Base-by-base conservation (phyloP, 2,113 vertebrate species). In the Notiomystis cincta region DNA sequence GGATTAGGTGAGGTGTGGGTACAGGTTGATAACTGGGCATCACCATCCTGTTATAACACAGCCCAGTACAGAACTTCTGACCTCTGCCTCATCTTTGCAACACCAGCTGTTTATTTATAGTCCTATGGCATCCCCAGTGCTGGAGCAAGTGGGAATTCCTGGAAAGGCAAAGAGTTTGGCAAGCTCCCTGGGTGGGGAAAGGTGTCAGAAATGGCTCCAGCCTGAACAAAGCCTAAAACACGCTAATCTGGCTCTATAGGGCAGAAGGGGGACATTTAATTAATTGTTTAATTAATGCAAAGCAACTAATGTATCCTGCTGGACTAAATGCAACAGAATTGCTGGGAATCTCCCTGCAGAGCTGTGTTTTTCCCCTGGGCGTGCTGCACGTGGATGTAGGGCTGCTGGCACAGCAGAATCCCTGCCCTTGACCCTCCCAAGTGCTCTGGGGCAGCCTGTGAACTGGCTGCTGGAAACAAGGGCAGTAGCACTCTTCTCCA, bases 331-430 rank as follows among this genome's bases (percentile, higher is more conserved):
- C 23, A 58, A 2, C 5, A 8, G 22, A 10, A 8, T 22, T 85
- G 17, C 51, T 54, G 37, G 31, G 60, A 75, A 33, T 38, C 15
- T 38, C 80, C 31, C 54, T 35, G 10, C 25, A 25, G 77, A 37
- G 40, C 45, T 35, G 30, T 0, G 0, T 8, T 64, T 80, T 35
- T 11, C 11, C 0, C 1, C 45, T 53, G 45, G 28, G 19, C 6
- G 1, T 11, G 31, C 37, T 38, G 40, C 37, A 1, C 7, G 44
- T 35, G 42, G 27, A 14, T 47, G 31, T n/a, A 22, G 82, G 25
- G n/a, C 56, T 60, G 31, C 28, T 44, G 66, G 57, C 20, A 4
- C 16, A 7, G 50, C 40, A 40, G 25, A 69, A 22, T 11, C 31
- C 62, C 31, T 40, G 30, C 38, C 22, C 67, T 51, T 47, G 51